Evolutionary conservation across 2,113 vertebrate genomes (phyloP).

Genomic region (Pipa parva): DNA sequence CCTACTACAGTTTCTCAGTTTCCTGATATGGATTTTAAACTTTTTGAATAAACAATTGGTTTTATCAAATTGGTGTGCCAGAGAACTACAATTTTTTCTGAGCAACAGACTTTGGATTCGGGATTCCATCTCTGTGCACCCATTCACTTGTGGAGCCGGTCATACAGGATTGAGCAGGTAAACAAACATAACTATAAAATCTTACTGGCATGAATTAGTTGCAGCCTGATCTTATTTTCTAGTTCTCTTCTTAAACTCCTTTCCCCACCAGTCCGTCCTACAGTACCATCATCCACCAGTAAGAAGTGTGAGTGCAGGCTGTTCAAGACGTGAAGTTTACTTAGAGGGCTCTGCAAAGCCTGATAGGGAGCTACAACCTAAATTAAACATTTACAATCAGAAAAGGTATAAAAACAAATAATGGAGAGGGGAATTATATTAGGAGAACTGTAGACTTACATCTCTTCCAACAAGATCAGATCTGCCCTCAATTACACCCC

Average conservation of each 20-base stretch:
- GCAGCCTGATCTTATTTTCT: slow-evolving; percentile 94
- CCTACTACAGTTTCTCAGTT: too few species aligned
- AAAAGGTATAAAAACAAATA: slow-evolving; percentile 1
- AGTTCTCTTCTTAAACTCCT: slow-evolving; percentile 85
- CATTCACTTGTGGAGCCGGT: too few species aligned
- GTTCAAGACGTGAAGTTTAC: slow-evolving; percentile 94
- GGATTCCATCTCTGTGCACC: too few species aligned
- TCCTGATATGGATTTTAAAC: too few species aligned
- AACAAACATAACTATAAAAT: not conserved
- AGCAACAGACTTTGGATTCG: too few species aligned
- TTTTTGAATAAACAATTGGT: too few species aligned
- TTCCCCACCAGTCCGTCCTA: slow-evolving; percentile 92
- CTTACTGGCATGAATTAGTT: slow-evolving; percentile 95
- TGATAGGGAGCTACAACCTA: slow-evolving; percentile 95
- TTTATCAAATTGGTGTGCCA: too few species aligned
- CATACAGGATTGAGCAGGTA: too few species aligned
- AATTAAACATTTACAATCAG: too few species aligned
- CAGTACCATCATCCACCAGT: slow-evolving; percentile 94
- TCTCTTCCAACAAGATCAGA: slow-evolving; percentile 95
- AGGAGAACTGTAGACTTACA: slow-evolving; percentile 64
- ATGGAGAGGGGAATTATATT: not conserved
- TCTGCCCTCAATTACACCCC: slow-evolving; percentile 97
- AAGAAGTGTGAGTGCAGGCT: slow-evolving; percentile 96
- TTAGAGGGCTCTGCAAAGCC: slow-evolving; percentile 91
- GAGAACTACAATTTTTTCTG: too few species aligned